Base-by-base conservation (phyloP, 2,797 vertebrate genomes). In the Pipistrellus nathusii region DNA sequence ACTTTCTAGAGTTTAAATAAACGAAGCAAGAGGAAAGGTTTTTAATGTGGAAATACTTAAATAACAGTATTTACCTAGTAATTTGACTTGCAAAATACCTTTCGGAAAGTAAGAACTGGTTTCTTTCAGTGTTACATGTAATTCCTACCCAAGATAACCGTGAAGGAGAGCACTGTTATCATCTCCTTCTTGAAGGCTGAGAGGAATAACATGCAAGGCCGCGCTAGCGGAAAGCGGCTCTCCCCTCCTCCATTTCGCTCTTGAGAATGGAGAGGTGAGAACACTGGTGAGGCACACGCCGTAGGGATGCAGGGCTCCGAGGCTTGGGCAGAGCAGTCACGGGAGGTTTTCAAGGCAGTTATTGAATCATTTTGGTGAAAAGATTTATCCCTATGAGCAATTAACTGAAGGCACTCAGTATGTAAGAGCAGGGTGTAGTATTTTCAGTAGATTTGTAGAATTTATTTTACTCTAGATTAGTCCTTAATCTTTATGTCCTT, bases 41-140 rank as follows among this genome's bases (percentile, higher is more conserved):
- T 91, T 89, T 91, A 64, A 66, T 83, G 53, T 86, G n/a, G 64
- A 90, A 85, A 53, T 95, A 68, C 59, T 85, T 91, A 78, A 92
- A 76, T 73, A 86, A 59, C 44, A 90, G 82, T 59, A 64, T 93
- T 95, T 93, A 55, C 77, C 57, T 93, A 77, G 77, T 90, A 75
- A 94, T 95, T 84, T 86, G 80, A 81, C 68, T 78, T 90, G 44
- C 44, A 35, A 77, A 66, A 30, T 64, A 44, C 44, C 68, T 20
- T 66, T 35, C 9, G 23, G 59, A 64, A 89, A 78, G 38, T 62
- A 73, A 91, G 81, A 86, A 78, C 53, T 76, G n/a, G 38, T 72
- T 85, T 91, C 30, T 51, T 89, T 93, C 32, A 30, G 27, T 2
- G 4, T 76, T 82, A 25, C 32, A 27, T 94, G 15, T 93, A 71